Evolutionary conservation across 1,140 invertebrate species (phyloP), one percentile per base, ranked within the genome.

Genomic region (Lordiphosa clarofinis): DNA sequence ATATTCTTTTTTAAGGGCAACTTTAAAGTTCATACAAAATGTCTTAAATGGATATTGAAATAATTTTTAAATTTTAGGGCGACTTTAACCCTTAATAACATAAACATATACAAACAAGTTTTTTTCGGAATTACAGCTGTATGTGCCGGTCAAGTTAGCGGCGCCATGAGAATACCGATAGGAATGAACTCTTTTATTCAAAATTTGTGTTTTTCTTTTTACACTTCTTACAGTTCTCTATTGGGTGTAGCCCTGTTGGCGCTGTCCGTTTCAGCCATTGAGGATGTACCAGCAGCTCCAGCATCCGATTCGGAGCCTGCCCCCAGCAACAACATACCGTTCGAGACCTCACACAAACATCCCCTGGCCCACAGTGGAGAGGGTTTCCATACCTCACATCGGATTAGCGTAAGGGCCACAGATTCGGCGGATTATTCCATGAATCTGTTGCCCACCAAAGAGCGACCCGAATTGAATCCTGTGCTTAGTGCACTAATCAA

Each of bases 401-500:
- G 64, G 46, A 87, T 89, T 10, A 72, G 69, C 54, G 56, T 73
- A 36, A 56, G 81, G 12, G 56, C 81, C 38, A 46, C 81, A 13
- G 73, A 86, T 15, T 4, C 66, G 0, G 63, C 48, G 13, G 73
- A 81, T 33, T 86, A 88, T 31, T 79, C 72, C 0, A 87, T 88
- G 79, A 86, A 87, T 57, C 62, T 89, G 43, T 49, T 88, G 53
- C 70, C 87, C 5, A 88, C 87, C 28, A 89, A 89, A 46, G 88
- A 89, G 63, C 72, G 87, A 3, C 88, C 88, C 4, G 88, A 89
- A 38, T 43, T 89, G 11, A 87, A 89, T 54, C 87, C 88, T 1
- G 59, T 89, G 43, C 61, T 89, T 15, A 88, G 88, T 65, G 88
- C 78, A 3, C 47, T 89, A 0, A 89, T 89, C 55, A 88, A 89